Evolutionary conservation across 1,140 invertebrate genomes (phyloP).

Genomic region (Leptinotarsa undecemlineata): DNA sequence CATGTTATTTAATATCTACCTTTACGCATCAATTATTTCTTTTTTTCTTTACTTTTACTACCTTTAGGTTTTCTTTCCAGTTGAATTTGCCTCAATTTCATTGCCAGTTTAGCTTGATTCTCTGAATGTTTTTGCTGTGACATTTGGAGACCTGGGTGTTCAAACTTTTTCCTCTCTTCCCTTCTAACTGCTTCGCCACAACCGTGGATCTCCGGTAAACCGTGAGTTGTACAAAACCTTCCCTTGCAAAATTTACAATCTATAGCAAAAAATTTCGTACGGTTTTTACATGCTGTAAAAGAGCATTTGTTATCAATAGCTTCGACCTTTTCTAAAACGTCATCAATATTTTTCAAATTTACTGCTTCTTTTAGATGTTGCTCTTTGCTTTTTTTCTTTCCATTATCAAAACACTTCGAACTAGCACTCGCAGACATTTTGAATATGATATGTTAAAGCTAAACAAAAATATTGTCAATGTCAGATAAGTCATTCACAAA

Average conservation of each 20-base stretch:
- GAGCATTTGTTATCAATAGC: slow-evolving; percentile 51
- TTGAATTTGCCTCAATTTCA: slow-evolving; percentile 54
- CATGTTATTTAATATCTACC: no score
- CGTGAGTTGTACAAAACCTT: slow-evolving; percentile 53
- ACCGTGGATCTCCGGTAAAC: slow-evolving; percentile 54
- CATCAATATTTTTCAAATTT: slow-evolving; percentile 45
- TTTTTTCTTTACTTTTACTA: slow-evolving; percentile 1
- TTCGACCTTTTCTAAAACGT: slow-evolving; percentile 50
- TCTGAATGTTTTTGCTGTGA: slow-evolving; percentile 50
- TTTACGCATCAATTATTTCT: neutral
- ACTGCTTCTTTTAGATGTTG: slow-evolving; percentile 49
- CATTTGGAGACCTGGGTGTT: slow-evolving; percentile 50
- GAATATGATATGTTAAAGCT: no score
- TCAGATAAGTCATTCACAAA: no score
- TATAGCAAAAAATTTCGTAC: slow-evolving; percentile 50
- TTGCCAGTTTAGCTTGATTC: slow-evolving; percentile 48
- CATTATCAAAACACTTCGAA: neutral
- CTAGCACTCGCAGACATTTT: neutral
- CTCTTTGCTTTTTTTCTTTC: slow-evolving; percentile 45
- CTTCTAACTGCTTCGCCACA: slow-evolving; percentile 54
- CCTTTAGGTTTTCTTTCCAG: slow-evolving; percentile 51
- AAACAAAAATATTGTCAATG: no score
- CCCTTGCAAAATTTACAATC: slow-evolving; percentile 52
- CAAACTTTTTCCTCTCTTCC: slow-evolving; percentile 51
- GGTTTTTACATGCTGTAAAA: slow-evolving; percentile 53